Conservation (phyloP, 2,113 vertebrate genomes). For the Perccottus glenii region DNA sequence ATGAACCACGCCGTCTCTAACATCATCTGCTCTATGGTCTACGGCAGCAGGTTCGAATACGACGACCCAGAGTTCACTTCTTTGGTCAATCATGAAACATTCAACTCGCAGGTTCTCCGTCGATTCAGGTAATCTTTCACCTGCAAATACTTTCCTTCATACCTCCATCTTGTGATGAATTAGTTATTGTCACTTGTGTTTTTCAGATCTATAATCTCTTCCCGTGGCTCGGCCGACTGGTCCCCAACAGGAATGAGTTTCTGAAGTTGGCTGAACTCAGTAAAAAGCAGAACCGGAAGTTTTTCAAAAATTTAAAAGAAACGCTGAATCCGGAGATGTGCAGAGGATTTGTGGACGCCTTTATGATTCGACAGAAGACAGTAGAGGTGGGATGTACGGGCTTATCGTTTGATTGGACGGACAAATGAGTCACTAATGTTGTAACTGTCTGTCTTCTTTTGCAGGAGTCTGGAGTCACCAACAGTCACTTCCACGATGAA, state of each 20-base stretch:
- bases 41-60: slow-evolving; percentile 60
- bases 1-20: slow-evolving; percentile 36
- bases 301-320: slow-evolving; percentile 9
- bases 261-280: background rate
- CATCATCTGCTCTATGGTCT: slow-evolving; percentile 58
- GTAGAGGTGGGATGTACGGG: slow-evolving; percentile 18
- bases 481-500: slow-evolving; percentile 32
- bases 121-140: background rate
- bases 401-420: no score
- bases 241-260: slow-evolving; percentile 7
- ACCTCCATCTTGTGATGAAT: background rate
- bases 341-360: slow-evolving; percentile 48
- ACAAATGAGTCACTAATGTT: no score
- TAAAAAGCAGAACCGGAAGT: background rate
- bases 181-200: background rate
- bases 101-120: background rate
- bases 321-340: slow-evolving; percentile 38
- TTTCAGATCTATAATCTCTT: slow-evolving; percentile 49
- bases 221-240: slow-evolving; percentile 24
- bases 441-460: background rate
- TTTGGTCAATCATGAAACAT: background rate
- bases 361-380: slow-evolving; percentile 32
- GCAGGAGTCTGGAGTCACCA: slow-evolving; percentile 38
- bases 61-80: slow-evolving; percentile 38
- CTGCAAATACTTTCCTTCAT: background rate